A percentile compares a stretch with the other conserved stretches of the same genome.
Evolutionary conservation across 2,888 invertebrate species (phyloP).

Genomic region (Lochmaea capreae): DNA sequence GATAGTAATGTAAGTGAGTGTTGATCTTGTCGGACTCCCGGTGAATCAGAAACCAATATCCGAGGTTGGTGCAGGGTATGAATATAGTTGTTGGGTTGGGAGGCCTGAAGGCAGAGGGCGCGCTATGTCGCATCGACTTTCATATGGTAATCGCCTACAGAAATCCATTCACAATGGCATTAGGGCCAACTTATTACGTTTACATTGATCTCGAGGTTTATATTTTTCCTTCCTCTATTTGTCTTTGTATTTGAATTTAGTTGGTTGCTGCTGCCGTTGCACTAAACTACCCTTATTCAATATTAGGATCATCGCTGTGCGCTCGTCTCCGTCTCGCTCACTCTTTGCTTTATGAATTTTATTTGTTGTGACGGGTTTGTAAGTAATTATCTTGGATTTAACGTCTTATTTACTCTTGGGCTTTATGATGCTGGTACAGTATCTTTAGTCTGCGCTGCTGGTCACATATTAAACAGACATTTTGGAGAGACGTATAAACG

Average conservation of each 20-base stretch:
- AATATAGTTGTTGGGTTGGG: constrained; percentile 56
- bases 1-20: constrained; percentile 59
- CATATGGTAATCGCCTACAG: constrained; percentile 67
- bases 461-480: constrained; percentile 28
- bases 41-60: constrained; percentile 67
- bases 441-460: constrained; percentile 6
- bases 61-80: constrained; percentile 57
- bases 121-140: constrained; percentile 60
- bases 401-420: constrained; percentile 38
- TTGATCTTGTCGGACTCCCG: constrained; percentile 65
- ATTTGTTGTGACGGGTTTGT: constrained; percentile 53
- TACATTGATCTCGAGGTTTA: constrained; percentile 67
- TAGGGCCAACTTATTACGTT: constrained; percentile 67
- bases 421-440: constrained; percentile 4
- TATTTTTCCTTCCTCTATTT: constrained; percentile 66
- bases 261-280: constrained; percentile 56
- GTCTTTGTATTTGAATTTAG: constrained; percentile 66
- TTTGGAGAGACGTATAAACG: constrained; percentile 6
- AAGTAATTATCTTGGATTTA: constrained; percentile 52
- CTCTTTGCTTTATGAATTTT: constrained; percentile 46
- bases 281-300: constrained; percentile 47
- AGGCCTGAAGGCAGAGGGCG: constrained; percentile 58
- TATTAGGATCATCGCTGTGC: constrained; percentile 39
- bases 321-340: constrained; percentile 24
- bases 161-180: constrained; percentile 66